phyloP scores from a whole-genome alignment of 2,888 invertebrate species.

The Argyresthia albistria region DNA sequence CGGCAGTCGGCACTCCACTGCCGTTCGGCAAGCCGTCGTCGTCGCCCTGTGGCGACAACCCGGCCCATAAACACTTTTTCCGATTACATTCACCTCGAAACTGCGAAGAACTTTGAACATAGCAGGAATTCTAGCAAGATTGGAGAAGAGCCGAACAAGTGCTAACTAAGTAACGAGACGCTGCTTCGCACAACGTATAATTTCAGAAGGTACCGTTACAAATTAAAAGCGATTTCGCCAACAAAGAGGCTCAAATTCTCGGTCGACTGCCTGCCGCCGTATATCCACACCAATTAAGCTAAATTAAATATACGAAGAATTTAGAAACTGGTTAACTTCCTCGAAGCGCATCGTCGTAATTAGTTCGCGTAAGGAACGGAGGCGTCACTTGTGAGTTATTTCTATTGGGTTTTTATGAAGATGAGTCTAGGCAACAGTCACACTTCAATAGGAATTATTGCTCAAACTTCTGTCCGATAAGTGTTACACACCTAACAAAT shows the following conservation, averaged over 20 bases:
- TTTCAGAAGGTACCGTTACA: slow-evolving; percentile 51
- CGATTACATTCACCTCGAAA: slow-evolving; percentile 12
- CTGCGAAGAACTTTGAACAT: slow-evolving; percentile 1
- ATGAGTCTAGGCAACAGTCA: slow-evolving; percentile 22
- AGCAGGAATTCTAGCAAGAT: background rate
- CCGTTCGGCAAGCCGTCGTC: too few species aligned
- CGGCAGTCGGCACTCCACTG: background rate
- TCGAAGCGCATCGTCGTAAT: slow-evolving; percentile 69
- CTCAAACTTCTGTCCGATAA: slow-evolving; percentile 4
- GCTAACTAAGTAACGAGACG: slow-evolving; percentile 24
- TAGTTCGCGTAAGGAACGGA: slow-evolving; percentile 59
- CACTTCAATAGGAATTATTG: slow-evolving; percentile 27
- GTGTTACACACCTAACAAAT: too few species aligned
- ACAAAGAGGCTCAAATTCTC: slow-evolving; percentile 61
- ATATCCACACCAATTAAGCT: slow-evolving; percentile 66
- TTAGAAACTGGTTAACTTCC: slow-evolving; percentile 70
- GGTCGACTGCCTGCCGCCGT: slow-evolving; percentile 57
- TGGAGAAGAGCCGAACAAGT: slow-evolving; percentile 12
- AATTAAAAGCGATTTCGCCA: slow-evolving; percentile 47
- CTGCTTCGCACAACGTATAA: slow-evolving; percentile 19
- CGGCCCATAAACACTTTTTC: slow-evolving; percentile 3
- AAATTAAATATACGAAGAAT: slow-evolving; percentile 70
- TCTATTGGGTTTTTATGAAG: slow-evolving; percentile 36
- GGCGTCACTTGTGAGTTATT: slow-evolving; percentile 56
- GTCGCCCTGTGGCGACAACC: background rate